Evolutionary conservation across 1,140 invertebrate genomes (phyloP).

Genomic region (Heliconius melpomene): DNA sequence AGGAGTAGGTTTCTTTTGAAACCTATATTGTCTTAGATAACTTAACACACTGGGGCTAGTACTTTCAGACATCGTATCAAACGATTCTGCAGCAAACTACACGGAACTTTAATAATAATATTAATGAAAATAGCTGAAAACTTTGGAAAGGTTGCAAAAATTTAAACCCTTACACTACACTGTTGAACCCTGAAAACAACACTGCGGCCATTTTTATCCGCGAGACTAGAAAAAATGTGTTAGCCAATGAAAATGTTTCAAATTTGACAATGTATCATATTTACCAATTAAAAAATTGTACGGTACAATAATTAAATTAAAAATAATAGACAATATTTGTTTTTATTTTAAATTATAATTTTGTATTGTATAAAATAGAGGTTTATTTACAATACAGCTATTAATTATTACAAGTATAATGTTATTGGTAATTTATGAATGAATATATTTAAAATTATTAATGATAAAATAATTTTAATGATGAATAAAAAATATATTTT

Average conservation of each 20-base stretch:
- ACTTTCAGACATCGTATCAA: slow-evolving; percentile 69
- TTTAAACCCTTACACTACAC: slow-evolving; percentile 53
- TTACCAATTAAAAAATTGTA: slow-evolving; percentile 32
- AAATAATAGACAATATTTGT: background rate
- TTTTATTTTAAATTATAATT: background rate
- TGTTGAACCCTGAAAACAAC: slow-evolving; percentile 65
- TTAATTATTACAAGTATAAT: no score
- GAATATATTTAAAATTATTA: no score
- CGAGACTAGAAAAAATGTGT: slow-evolving; percentile 58
- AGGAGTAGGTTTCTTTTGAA: slow-evolving; percentile 73
- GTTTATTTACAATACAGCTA: no score
- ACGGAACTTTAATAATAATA: slow-evolving; percentile 38
- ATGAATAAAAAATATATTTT: no score
- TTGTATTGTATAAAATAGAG: no score
- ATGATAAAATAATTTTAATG: no score
- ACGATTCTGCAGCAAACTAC: slow-evolving; percentile 33
- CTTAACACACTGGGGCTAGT: slow-evolving; percentile 75
- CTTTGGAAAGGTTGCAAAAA: slow-evolving; percentile 52
- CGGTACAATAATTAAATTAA: background rate
- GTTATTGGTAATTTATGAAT: no score
- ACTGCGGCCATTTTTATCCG: slow-evolving; percentile 77
- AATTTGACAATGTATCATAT: slow-evolving; percentile 38
- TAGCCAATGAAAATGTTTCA: slow-evolving; percentile 42
- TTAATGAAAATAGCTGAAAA: slow-evolving; percentile 42
- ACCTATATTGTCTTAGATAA: slow-evolving; percentile 79